A percentile compares a stretch with the other conserved stretches of the same genome.
phyloP scores from a whole-genome alignment of 2,113 vertebrate genomes.

The Lagenorhynchus albirostris region DNA sequence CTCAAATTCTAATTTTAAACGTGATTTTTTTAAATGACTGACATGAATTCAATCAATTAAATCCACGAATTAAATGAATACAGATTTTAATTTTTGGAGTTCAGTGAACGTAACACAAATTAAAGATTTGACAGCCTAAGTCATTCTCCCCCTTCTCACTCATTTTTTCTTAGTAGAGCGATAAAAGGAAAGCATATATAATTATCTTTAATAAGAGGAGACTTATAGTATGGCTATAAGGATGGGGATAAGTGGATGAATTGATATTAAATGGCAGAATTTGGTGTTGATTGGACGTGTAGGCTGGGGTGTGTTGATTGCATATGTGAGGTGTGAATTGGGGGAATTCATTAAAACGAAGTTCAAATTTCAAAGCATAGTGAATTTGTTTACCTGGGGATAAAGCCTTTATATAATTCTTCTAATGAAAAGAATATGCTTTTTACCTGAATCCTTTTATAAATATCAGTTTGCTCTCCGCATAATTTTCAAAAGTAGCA shows the following conservation, averaged over 20 bases:
- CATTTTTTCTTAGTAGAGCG: not conserved
- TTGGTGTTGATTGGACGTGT: not conserved
- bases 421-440: not conserved
- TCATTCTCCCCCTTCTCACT: too few species aligned
- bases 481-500: not conserved
- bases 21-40: not conserved
- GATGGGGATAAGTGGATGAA: too few species aligned
- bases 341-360: not conserved
- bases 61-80: not conserved
- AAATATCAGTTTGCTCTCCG: conserved; percentile 10
- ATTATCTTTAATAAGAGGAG: not conserved
- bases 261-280: not conserved
- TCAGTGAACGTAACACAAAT: too few species aligned
- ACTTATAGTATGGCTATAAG: not conserved
- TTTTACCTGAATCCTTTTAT: not conserved
- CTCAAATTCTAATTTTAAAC: not conserved
- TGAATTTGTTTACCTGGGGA: not conserved
- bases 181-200: not conserved
- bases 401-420: not conserved
- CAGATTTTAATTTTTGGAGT: not conserved
- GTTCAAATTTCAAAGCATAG: not conserved
- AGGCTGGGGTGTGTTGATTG: not conserved
- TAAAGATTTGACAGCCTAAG: not conserved
- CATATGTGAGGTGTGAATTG: not conserved
- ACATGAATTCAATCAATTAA: not conserved